phyloP scores from a whole-genome alignment of 1,140 invertebrate species.

The Musca domestica region DNA sequence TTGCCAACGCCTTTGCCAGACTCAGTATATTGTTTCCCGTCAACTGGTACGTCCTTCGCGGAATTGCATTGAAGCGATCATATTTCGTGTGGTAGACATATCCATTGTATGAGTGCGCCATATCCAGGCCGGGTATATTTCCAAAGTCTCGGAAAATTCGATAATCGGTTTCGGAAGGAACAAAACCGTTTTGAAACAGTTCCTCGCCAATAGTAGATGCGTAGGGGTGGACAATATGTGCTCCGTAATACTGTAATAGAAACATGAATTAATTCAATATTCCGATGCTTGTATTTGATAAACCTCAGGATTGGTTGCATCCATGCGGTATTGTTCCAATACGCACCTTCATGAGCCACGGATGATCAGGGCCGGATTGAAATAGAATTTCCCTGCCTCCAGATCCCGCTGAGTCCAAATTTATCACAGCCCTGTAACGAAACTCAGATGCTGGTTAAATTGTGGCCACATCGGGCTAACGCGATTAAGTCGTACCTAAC shows the following conservation, averaged over 20 bases:
- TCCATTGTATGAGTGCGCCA: conserved; percentile 90
- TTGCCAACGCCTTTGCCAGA: conserved; percentile 63
- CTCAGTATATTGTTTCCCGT: conserved; percentile 77
- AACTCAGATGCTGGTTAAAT: not conserved
- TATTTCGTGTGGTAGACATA: conserved; percentile 89
- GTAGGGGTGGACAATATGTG: conserved; percentile 82
- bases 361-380: conserved; percentile 88
- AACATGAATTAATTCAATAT: conserved; percentile 28
- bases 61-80: conserved; percentile 75
- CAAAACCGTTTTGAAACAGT: conserved; percentile 88
- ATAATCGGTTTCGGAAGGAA: conserved; percentile 95
- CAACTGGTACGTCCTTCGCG: conserved; percentile 75
- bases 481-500: conserved; percentile 45
- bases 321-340: too few species aligned
- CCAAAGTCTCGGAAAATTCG: conserved; percentile 90
- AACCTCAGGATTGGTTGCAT: not conserved
- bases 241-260: conserved; percentile 70
- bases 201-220: conserved; percentile 91
- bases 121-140: conserved; percentile 80
- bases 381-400: conserved; percentile 92
- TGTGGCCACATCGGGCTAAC: too few species aligned
- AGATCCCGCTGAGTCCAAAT: conserved; percentile 91
- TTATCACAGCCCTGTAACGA: conserved; percentile 76
- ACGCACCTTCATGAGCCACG: conserved; percentile 79
- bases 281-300: too few species aligned